phyloP scores from a whole-genome alignment of 2,888 invertebrate genomes.

The Tryphoninae sp. region DNA sequence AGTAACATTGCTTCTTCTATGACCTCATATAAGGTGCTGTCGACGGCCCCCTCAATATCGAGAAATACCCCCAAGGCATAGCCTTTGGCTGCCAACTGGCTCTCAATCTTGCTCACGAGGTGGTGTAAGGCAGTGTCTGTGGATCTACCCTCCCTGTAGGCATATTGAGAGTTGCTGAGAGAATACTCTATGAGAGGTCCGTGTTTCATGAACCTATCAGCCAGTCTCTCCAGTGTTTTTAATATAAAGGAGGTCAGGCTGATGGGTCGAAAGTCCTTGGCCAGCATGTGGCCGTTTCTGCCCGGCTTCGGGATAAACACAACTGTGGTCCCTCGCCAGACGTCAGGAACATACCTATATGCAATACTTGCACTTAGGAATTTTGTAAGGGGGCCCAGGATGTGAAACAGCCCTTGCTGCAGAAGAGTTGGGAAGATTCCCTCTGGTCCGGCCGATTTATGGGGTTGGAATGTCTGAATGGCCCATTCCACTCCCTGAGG shows the following conservation, averaged over 20 bases:
- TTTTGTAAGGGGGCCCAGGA: slow-evolving; percentile 4
- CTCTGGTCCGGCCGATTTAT: not conserved
- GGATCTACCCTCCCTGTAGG: too few relatives aligned
- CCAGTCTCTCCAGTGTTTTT: slow-evolving; percentile 15
- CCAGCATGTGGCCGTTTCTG: slow-evolving; percentile 9
- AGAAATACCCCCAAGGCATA: too few relatives aligned
- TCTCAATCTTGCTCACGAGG: too few relatives aligned
- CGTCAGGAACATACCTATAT: slow-evolving; percentile 25
- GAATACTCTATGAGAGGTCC: not conserved
- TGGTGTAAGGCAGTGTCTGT: too few relatives aligned
- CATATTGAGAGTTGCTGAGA: too few relatives aligned
- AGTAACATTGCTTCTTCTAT: too few relatives aligned
- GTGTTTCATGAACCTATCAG: not conserved
- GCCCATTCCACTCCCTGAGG: slow-evolving; percentile 36
- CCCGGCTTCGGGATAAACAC: slow-evolving; percentile 40
- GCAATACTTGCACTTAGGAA: slow-evolving; percentile 28
- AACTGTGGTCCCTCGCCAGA: too few relatives aligned
- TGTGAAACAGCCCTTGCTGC: slow-evolving; percentile 3
- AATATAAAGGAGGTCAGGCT: slow-evolving; percentile 59
- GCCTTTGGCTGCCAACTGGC: too few relatives aligned
- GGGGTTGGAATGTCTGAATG: not conserved
- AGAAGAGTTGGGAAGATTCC: slow-evolving; percentile 31
- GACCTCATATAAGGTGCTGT: too few relatives aligned
- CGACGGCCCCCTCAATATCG: too few relatives aligned
- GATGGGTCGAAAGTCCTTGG: slow-evolving; percentile 58